Percentiles rank a stretch among this genome's conserved stretches.
These are phyloP conservation scores for Drepana falcataria DNA, from an alignment of 2,888 invertebrate species.

Conservation along the genomic window DNA sequence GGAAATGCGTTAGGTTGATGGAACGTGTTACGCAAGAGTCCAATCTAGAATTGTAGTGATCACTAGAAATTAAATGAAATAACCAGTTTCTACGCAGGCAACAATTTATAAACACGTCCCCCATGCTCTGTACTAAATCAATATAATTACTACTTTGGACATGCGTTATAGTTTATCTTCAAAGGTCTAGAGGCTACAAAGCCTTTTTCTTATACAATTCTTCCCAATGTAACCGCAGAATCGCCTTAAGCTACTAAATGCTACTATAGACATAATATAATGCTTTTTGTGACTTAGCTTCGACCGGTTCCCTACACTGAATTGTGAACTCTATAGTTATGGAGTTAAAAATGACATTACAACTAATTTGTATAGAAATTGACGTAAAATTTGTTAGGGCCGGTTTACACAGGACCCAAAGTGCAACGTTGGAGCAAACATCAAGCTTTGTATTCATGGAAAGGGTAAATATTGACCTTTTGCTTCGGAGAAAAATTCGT, in stretches of 20 bases:
- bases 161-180: constrained; percentile 44
- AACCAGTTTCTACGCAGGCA: constrained; percentile 34
- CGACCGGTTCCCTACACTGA: constrained; percentile 10
- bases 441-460: constrained; percentile 71
- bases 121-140: constrained; percentile 47
- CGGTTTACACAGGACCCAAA: constrained; percentile 74
- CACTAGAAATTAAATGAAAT: constrained; percentile 19
- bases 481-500: constrained; percentile 75
- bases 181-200: constrained; percentile 46
- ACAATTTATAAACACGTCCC: constrained; percentile 43
- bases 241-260: constrained; percentile 69
- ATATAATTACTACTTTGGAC: constrained; percentile 51
- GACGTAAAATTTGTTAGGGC: constrained; percentile 63
- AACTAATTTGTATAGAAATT: constrained; percentile 14
- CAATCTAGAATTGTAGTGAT: not conserved
- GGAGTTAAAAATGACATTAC: constrained; percentile 31
- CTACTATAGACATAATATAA: constrained; percentile 68
- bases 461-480: constrained; percentile 70
- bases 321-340: constrained; percentile 29
- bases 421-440: constrained; percentile 74
- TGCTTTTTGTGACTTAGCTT: constrained; percentile 58
- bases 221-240: constrained; percentile 63
- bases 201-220: constrained; percentile 51
- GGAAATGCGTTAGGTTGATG: not conserved
- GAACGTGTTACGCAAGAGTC: not conserved